phyloP scores from a whole-genome alignment of 2,888 invertebrate species.

The Taenaris catops region DNA sequence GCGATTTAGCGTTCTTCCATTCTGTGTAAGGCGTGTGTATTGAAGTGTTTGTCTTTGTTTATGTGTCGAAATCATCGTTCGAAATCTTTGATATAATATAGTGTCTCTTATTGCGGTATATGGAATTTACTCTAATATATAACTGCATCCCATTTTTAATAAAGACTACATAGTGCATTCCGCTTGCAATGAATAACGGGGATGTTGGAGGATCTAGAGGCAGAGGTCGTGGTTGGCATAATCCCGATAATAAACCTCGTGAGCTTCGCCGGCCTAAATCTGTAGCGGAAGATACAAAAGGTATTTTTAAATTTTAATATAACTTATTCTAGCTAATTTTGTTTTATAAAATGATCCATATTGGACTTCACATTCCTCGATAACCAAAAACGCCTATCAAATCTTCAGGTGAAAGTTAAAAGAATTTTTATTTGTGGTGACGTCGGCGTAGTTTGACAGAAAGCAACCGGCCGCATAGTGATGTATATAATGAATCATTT shows the following conservation, averaged over 20 bases:
- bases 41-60: slow-evolving; percentile 71
- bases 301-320: slow-evolving; percentile 40
- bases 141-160: slow-evolving; percentile 32
- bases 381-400: slow-evolving; percentile 35
- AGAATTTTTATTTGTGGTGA: slow-evolving; percentile 69
- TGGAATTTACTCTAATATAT: slow-evolving; percentile 49
- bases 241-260: slow-evolving; percentile 64
- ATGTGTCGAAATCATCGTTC: slow-evolving; percentile 57
- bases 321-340: too few relatives aligned
- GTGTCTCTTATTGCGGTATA: slow-evolving; percentile 39
- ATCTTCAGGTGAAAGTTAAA: slow-evolving; percentile 67
- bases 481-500: neutral
- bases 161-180: slow-evolving; percentile 32
- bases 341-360: neutral
- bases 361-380: slow-evolving; percentile 40
- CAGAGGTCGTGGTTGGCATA: slow-evolving; percentile 74
- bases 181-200: slow-evolving; percentile 73
- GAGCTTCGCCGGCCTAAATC: slow-evolving; percentile 66
- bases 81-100: slow-evolving; percentile 13
- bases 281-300: slow-evolving; percentile 54
- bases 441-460: slow-evolving; percentile 57
- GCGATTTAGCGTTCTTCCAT: too few relatives aligned
- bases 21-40: too few relatives aligned
- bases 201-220: slow-evolving; percentile 71
- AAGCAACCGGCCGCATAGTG: slow-evolving; percentile 31